phyloP scores from a whole-genome alignment of 2,888 invertebrate species.

The Zelleria hepariella region DNA sequence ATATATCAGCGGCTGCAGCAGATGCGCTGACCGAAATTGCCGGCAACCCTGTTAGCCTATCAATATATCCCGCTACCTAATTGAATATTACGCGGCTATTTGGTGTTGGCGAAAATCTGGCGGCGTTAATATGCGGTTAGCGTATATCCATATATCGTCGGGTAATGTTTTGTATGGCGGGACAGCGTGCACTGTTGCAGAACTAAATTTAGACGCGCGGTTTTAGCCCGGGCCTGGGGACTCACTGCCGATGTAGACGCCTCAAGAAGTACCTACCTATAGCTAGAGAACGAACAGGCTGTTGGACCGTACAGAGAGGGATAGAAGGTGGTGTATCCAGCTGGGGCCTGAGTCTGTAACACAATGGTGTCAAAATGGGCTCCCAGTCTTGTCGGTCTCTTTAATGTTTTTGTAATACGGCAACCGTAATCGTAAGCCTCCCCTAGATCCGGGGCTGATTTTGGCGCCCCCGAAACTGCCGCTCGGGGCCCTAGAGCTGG shows the following conservation, averaged over 20 bases:
- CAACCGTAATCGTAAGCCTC: too few relatives aligned
- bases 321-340: too few relatives aligned
- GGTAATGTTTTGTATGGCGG: slow-evolving; percentile 61
- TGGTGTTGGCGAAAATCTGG: slow-evolving; percentile 68
- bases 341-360: too few relatives aligned
- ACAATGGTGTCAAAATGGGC: too few relatives aligned
- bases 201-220: slow-evolving; percentile 44
- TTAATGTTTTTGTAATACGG: too few relatives aligned
- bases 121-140: slow-evolving; percentile 54
- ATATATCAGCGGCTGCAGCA: slow-evolving; percentile 60
- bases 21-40: slow-evolving; percentile 68
- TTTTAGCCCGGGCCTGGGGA: slow-evolving; percentile 27
- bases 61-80: slow-evolving; percentile 59
- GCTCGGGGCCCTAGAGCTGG: too few relatives aligned
- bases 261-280: too few relatives aligned
- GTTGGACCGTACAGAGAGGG: too few relatives aligned
- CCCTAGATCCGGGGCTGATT: too few relatives aligned
- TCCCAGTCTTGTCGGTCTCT: too few relatives aligned
- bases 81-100: slow-evolving; percentile 71
- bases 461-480: too few relatives aligned
- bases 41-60: slow-evolving; percentile 42
- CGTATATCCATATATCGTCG: slow-evolving; percentile 46
- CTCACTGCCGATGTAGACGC: background rate
- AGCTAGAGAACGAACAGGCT: too few relatives aligned
- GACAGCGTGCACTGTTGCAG: slow-evolving; percentile 60